Conservation (phyloP, 2,113 vertebrate genomes). For the Platycercus adscitus region DNA sequence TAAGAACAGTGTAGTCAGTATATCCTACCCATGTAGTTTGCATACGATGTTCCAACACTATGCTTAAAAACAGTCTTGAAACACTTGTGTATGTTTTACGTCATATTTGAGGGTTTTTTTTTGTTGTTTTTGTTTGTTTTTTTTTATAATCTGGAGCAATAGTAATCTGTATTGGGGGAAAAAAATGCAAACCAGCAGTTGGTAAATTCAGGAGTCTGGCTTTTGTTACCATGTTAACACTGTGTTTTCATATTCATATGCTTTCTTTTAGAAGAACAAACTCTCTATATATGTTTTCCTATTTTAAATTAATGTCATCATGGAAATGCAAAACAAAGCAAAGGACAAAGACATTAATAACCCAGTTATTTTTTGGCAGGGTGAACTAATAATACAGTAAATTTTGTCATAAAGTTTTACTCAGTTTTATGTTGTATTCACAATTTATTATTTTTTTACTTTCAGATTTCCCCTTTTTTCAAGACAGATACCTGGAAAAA, state of each 20-base stretch:
- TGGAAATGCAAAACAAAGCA: background rate
- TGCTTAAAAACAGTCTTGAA: background rate
- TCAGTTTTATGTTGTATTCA: background rate
- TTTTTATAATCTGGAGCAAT: background rate
- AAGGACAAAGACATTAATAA: background rate
- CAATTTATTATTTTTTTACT: background rate
- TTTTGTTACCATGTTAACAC: background rate
- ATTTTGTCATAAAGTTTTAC: background rate
- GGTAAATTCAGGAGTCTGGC: background rate
- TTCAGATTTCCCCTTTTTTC: background rate
- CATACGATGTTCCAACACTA: background rate
- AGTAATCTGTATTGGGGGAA: background rate
- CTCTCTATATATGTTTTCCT: background rate
- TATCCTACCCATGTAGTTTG: background rate
- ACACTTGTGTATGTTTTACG: background rate
- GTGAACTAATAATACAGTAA: background rate
- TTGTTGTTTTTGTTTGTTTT: background rate
- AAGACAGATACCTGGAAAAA: background rate
- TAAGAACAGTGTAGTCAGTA: fast-evolving
- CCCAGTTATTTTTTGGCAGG: background rate
- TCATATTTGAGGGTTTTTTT: background rate
- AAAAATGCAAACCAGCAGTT: background rate
- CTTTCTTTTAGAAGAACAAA: background rate
- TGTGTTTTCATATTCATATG: background rate
- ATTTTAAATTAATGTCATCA: background rate